Base-by-base conservation (phyloP, 1,140 invertebrate species). In the Drosophila hydei region DNA sequence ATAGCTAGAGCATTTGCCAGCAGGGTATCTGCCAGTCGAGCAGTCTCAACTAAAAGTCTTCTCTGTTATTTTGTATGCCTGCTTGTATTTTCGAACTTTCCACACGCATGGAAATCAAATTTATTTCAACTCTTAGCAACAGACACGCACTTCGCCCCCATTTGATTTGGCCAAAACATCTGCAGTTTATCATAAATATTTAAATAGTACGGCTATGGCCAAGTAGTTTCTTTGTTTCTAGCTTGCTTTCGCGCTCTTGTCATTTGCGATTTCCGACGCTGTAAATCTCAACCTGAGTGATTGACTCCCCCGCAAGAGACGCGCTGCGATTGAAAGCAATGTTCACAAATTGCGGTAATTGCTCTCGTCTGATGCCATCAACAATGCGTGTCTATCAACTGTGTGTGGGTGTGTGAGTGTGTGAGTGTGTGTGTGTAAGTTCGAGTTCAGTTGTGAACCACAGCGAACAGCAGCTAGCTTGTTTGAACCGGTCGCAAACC, bases 291-390 rank as follows among this genome's bases (percentile, higher is more conserved):
- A 12, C 27, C 43, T 16, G 25, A 19, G 27, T 83, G 80, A 85
- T 84, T 85, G 79, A 83, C 77, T 79, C 74, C 73, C 77, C 73
- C 77, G 69, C 81, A 87, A 80, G 64, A 18, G 27, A 43, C 30
- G 16, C 18, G 23, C 12, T 45, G 42, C 25, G 18, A 36, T 33
- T 54, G 59, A 19, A 33, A 42, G 62, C 40, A 64, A 56, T 56
- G 25, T 33, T 48, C 27, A 63, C 27, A 63, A 83, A 84, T 78
- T 75, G 48, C 51, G 63, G 75, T 79, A 87, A 85, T 85, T 85
- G 81, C 72, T 72, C 58, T 60, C 67, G 55, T 47, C 80, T 70
- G 60, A 79, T 67, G 74, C 12, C 61, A 76, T 70, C 70, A 56
- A 59, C 62, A 70, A 74, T 79, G 79, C 63, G 65, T 74, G 77